Evolutionary conservation across 2,888 invertebrate species (phyloP).

Genomic region (Drosophila helvetica): DNA sequence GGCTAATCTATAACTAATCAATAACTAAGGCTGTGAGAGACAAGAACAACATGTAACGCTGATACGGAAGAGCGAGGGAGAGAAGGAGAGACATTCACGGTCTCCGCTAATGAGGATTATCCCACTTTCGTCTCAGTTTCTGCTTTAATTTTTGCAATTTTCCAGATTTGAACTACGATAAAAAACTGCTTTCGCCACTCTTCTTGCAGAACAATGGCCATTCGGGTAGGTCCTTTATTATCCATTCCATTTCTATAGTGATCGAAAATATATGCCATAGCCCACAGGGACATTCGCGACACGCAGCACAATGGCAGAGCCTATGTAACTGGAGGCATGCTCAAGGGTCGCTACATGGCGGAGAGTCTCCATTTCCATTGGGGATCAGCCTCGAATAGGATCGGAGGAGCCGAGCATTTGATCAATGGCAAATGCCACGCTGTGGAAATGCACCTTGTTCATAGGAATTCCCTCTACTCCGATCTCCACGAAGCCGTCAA

Average conservation of each 20-base stretch:
- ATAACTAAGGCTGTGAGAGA: too few species aligned
- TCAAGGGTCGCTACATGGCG: constrained; percentile 63
- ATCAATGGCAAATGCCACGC: constrained; percentile 84
- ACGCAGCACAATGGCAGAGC: constrained; percentile 64
- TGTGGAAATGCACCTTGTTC: constrained; percentile 88
- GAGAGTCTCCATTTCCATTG: constrained; percentile 87
- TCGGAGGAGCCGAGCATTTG: constrained; percentile 85
- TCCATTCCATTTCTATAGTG: too few species aligned
- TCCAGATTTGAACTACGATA: constrained; percentile 86
- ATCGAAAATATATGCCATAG: constrained; percentile 42
- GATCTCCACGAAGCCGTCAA: constrained; percentile 84
- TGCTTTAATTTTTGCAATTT: constrained; percentile 4
- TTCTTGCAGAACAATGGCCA: constrained; percentile 87
- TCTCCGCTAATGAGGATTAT: constrained; percentile 24
- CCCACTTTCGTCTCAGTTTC: background rate
- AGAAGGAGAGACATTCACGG: too few species aligned
- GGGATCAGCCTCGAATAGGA: constrained; percentile 86
- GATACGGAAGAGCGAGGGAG: too few species aligned
- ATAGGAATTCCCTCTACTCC: constrained; percentile 86
- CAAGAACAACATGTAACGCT: too few species aligned
- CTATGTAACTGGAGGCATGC: constrained; percentile 65
- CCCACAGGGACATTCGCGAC: constrained; percentile 59
- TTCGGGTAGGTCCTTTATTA: constrained; percentile 81
- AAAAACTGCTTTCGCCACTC: constrained; percentile 86
- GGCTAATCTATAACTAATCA: too few species aligned